phyloP scores from a whole-genome alignment of 2,113 vertebrate species.

The Eubucco bourcierii region DNA sequence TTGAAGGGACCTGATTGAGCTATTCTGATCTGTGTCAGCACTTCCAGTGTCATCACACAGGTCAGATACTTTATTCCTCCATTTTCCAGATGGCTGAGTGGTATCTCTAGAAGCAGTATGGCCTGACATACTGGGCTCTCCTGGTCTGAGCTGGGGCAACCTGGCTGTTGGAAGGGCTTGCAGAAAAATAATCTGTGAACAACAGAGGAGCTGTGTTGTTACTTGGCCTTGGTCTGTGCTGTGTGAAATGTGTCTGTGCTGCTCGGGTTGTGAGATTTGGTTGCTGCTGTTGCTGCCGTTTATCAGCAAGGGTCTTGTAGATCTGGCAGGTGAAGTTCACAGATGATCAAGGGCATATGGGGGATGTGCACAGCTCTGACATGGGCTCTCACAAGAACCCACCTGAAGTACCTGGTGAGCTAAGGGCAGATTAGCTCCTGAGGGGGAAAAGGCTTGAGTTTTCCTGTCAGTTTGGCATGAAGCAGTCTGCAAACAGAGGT shows the following conservation, averaged over 20 bases:
- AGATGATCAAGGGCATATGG: background rate
- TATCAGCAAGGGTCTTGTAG: background rate
- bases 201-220: background rate
- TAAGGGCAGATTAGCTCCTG: background rate
- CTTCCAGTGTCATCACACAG: background rate
- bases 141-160: background rate
- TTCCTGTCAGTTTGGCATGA: background rate
- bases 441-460: background rate
- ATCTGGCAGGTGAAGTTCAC: background rate
- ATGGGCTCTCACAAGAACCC: background rate
- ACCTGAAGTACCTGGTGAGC: background rate
- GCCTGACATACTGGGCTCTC: background rate
- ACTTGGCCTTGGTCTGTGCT: background rate
- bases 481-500: background rate
- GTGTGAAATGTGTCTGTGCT: background rate
- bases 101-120: background rate
- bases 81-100: background rate
- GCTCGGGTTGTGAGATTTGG: background rate
- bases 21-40: background rate
- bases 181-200: background rate
- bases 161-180: background rate
- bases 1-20: background rate
- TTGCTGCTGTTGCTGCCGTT: background rate
- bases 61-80: background rate
- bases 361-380: background rate